These are phyloP conservation scores for Caretta caretta DNA, from an alignment of 2,113 vertebrate species.

Conservation along the genomic window DNA sequence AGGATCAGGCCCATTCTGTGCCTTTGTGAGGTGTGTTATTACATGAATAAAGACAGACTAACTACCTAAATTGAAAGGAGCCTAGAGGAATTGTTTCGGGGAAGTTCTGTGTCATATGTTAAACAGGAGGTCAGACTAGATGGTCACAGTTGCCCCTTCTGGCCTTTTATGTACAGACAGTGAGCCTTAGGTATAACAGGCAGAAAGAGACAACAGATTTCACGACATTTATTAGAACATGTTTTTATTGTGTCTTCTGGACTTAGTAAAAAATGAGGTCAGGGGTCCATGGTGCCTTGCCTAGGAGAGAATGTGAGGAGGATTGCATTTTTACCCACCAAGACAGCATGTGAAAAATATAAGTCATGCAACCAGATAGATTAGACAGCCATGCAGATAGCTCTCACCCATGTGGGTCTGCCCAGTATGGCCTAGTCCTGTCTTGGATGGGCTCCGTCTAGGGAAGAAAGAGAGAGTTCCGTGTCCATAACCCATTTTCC, in stretches of 20 bases:
- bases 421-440: background rate
- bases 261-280: background rate
- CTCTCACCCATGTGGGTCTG: background rate
- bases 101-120: background rate
- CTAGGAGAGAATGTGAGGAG: background rate
- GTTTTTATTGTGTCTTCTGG: accelerated
- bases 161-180: background rate
- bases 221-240: background rate
- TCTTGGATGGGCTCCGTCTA: background rate
- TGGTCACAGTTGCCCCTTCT: background rate
- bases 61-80: background rate
- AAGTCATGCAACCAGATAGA: background rate
- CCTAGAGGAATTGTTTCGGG: background rate
- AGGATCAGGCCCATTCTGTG: background rate
- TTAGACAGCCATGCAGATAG: background rate
- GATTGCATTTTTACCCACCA: background rate
- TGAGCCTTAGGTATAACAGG: background rate
- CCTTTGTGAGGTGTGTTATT: background rate
- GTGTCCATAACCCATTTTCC: background rate
- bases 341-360: background rate
- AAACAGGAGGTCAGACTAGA: background rate
- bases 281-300: background rate
- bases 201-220: background rate
- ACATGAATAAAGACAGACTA: background rate
- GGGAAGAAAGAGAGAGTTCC: background rate